These are phyloP conservation scores for Phortica variegata DNA, from an alignment of 1,140 invertebrate genomes.

Conservation along the genomic window DNA sequence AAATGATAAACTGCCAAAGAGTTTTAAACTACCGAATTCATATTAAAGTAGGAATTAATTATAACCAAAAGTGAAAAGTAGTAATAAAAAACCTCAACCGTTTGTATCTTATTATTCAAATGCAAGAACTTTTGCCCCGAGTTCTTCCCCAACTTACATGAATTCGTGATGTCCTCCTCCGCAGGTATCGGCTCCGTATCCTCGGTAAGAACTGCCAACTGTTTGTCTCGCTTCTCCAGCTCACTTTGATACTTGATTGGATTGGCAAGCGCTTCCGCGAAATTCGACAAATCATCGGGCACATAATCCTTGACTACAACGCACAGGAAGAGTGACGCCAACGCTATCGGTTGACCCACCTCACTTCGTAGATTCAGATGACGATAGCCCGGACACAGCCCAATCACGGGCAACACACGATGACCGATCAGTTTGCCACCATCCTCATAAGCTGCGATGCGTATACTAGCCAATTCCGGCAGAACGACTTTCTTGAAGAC, in stretches of 20 bases:
- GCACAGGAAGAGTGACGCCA: slow-evolving; percentile 88
- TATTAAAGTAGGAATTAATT: background rate
- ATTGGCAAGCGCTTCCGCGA: slow-evolving; percentile 96
- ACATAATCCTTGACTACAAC: slow-evolving; percentile 97
- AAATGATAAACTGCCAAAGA: too few species aligned
- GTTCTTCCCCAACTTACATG: slow-evolving; percentile 40
- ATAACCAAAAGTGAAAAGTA: background rate
- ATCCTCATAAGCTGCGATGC: slow-evolving; percentile 97
- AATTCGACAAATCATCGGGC: slow-evolving; percentile 88
- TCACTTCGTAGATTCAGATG: slow-evolving; percentile 88
- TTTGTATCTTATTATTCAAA: background rate
- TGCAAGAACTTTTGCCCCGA: background rate
- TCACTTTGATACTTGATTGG: slow-evolving; percentile 96
- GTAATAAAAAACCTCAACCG: background rate
- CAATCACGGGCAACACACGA: slow-evolving; percentile 92
- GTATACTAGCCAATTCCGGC: slow-evolving; percentile 92
- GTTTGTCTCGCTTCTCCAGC: slow-evolving; percentile 86
- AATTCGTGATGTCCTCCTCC: slow-evolving; percentile 56
- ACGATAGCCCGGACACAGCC: slow-evolving; percentile 90
- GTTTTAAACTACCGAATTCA: background rate
- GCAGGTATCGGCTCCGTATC: slow-evolving; percentile 64
- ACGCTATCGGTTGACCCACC: slow-evolving; percentile 86
- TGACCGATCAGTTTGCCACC: slow-evolving; percentile 92
- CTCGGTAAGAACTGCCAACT: slow-evolving; percentile 87
- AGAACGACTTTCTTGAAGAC: slow-evolving; percentile 98